Percentiles rank a stretch among this genome's conserved stretches.
phyloP scores from a whole-genome alignment of 2,797 vertebrate species.

The Buceros bicornis region DNA sequence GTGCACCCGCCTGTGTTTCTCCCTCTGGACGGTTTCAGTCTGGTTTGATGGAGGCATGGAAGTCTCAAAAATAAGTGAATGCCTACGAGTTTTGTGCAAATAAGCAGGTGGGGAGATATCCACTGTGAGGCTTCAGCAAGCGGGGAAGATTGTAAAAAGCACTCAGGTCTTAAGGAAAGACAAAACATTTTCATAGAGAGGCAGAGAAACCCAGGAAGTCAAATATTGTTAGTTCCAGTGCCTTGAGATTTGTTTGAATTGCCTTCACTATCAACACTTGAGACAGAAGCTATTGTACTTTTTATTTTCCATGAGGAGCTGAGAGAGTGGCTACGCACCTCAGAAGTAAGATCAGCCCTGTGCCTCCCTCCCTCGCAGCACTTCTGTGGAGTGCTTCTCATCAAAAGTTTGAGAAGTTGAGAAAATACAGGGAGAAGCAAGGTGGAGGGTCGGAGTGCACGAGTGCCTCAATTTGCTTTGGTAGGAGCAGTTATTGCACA shows the following conservation, averaged over 20 bases:
- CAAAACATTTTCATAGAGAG: not conserved
- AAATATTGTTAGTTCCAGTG: not conserved
- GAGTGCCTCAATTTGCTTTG: not conserved
- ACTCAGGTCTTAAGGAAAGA: not conserved
- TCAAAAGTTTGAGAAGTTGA: not conserved
- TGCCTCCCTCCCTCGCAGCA: rapidly evolving
- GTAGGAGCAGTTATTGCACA: not conserved
- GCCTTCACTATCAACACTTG: rapidly evolving
- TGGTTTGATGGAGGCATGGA: not conserved
- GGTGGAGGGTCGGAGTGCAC: not conserved
- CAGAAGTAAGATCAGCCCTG: not conserved
- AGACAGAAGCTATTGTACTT: not conserved
- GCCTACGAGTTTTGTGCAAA: not conserved
- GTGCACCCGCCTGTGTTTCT: not conserved
- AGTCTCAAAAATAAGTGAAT: not conserved
- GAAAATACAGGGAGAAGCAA: not conserved
- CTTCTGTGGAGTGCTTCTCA: not conserved
- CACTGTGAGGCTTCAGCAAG: not conserved
- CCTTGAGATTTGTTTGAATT: not conserved
- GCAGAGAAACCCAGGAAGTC: not conserved
- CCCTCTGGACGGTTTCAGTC: not conserved
- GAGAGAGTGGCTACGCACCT: not conserved
- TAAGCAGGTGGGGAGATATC: not conserved
- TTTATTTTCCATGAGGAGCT: not conserved
- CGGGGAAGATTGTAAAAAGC: not conserved